Conservation (phyloP, 2,888 invertebrate genomes). For the Gortyna flavago region DNA sequence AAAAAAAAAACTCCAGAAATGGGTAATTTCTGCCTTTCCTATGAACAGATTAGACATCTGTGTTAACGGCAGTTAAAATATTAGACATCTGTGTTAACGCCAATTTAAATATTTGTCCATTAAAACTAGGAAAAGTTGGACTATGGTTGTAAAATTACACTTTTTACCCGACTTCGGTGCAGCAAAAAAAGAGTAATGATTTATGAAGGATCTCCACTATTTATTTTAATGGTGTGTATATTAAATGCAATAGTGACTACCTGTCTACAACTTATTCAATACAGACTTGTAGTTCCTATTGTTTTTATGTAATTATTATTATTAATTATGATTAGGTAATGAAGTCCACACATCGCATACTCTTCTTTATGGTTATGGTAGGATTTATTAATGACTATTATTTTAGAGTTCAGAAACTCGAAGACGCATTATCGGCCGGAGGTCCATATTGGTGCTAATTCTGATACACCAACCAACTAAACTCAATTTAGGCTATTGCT, state of each 20-base stretch:
- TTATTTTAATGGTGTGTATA: neutral
- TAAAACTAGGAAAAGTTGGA: neutral
- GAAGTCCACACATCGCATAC: slow-evolving; percentile 1
- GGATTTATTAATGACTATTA: neutral
- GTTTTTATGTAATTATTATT: slow-evolving; percentile 1
- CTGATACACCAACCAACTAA: neutral
- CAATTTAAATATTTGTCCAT: neutral
- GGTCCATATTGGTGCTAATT: neutral
- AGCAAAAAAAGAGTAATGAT: neutral
- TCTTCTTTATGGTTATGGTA: neutral
- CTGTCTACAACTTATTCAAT: neutral
- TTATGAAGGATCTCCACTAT: neutral
- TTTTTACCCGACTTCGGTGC: neutral
- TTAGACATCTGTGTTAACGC: neutral
- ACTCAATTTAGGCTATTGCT: slow-evolving; percentile 1
- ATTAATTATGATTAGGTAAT: slow-evolving; percentile 2
- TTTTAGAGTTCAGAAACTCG: neutral
- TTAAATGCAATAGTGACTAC: slow-evolving; percentile 35
- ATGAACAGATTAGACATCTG: neutral
- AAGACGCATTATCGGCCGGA: neutral
- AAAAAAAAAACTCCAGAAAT: neutral
- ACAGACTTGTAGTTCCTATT: neutral
- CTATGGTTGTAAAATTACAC: neutral
- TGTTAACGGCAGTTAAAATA: neutral
- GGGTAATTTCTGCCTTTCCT: neutral